Percentiles rank a stretch among this genome's conserved stretches.
Conservation (phyloP, 2,888 invertebrate species). For the Orchesella flavescens region DNA sequence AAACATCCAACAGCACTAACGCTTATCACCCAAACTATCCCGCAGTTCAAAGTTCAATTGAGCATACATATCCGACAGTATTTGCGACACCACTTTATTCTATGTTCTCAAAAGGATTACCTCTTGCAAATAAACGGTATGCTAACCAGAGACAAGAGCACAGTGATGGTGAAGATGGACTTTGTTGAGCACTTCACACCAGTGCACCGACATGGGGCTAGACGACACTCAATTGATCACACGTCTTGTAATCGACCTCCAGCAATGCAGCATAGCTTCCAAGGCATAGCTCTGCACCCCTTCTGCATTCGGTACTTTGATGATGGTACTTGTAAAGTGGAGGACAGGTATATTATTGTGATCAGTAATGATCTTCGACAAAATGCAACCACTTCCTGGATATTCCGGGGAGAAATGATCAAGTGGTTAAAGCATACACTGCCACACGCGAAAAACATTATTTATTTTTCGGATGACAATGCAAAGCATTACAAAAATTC, state of each 20-base stretch:
- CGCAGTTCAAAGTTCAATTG: not conserved
- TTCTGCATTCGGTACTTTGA: conserved; percentile 3
- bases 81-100: conserved; percentile 18
- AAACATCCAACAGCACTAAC: not conserved
- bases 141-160: not conserved
- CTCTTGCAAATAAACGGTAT: not conserved
- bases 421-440: conserved; percentile 15
- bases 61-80: not conserved
- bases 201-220: not conserved
- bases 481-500: not conserved
- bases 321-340: not conserved
- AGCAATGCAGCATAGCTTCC: not conserved
- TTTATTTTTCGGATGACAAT: conserved; percentile 21
- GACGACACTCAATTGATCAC: too few relatives aligned
- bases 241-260: not conserved
- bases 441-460: not conserved
- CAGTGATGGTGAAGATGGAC: conserved; percentile 26
- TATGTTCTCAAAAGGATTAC: not conserved
- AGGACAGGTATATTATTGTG: not conserved
- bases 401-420: conserved; percentile 21
- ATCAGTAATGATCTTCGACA: conserved; percentile 8
- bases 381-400: not conserved
- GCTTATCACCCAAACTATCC: not conserved
- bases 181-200: conserved; percentile 4
- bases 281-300: not conserved